A percentile compares a stretch with the other conserved stretches of the same genome.
Evolutionary conservation across 2,113 vertebrate species (phyloP).

Genomic region (Sturnira hondurensis): DNA sequence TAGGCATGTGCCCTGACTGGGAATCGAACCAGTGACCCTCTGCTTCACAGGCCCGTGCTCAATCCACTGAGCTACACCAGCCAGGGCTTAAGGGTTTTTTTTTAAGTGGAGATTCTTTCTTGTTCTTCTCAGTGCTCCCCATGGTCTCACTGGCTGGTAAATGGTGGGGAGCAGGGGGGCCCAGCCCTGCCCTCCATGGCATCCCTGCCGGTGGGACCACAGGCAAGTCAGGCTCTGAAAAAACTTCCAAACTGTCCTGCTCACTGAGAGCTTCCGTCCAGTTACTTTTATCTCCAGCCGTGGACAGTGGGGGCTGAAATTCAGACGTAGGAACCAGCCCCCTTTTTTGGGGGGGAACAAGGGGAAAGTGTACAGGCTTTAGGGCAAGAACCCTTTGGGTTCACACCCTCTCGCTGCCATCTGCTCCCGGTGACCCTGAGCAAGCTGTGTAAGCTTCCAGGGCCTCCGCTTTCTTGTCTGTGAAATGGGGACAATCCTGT

Average conservation of each 20-base stretch:
- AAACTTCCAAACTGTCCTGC: background rate
- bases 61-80: too few relatives aligned
- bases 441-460: background rate
- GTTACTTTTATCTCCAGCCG: rapidly evolving
- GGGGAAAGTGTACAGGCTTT: background rate
- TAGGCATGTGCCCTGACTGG: too few relatives aligned
- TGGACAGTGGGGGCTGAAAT: background rate
- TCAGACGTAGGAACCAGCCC: background rate
- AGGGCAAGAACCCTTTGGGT: background rate
- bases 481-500: background rate
- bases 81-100: background rate
- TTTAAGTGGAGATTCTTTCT: background rate
- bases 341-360: background rate
- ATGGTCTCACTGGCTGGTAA: background rate
- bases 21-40: too few relatives aligned
- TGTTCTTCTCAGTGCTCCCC: background rate
- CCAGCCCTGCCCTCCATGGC: background rate
- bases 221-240: background rate
- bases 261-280: rapidly evolving
- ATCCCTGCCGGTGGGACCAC: background rate
- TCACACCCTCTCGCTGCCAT: background rate
- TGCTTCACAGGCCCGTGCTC: too few relatives aligned
- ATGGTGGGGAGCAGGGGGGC: background rate
- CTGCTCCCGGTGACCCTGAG: background rate
- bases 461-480: background rate